A percentile compares a stretch with the other conserved stretches of the same genome.
Evolutionary conservation across 2,797 vertebrate species (phyloP).

Genomic region (Epinephelus awoara): DNA sequence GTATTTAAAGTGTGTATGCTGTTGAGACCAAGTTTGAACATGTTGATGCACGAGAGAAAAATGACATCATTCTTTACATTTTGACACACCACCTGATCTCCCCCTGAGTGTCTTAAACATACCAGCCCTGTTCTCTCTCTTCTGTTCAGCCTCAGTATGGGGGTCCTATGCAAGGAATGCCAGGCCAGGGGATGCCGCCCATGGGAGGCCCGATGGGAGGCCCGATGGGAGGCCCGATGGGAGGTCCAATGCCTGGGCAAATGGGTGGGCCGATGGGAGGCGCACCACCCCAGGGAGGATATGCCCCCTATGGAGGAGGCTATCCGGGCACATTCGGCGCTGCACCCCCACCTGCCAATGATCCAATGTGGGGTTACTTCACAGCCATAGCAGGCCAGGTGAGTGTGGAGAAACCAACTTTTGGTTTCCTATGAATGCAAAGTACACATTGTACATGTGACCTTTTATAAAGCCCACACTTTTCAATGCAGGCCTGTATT

Average conservation of each 20-base stretch:
- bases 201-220: conserved; percentile 59
- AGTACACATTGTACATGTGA: neutral
- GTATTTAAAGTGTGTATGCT: no score
- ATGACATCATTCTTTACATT: neutral
- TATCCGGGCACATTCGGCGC: conserved; percentile 80
- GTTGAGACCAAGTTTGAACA: conserved; percentile 1
- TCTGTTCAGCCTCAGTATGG: conserved; percentile 81
- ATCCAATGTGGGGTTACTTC: conserved; percentile 91
- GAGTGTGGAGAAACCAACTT: conserved; percentile 16
- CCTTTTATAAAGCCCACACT: neutral
- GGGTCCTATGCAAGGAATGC: conserved; percentile 85
- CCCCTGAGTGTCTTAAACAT: no score
- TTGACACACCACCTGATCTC: no score
- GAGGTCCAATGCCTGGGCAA: conserved; percentile 63
- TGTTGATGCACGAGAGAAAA: neutral
- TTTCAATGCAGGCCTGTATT: neutral
- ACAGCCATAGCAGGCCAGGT: conserved; percentile 91
- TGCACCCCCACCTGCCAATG: conserved; percentile 74
- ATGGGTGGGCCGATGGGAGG: conserved; percentile 77
- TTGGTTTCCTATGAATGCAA: no score
- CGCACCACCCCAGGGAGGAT: conserved; percentile 71
- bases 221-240: conserved; percentile 48
- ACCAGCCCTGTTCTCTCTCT: neutral
- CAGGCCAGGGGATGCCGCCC: conserved; percentile 81
- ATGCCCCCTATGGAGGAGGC: conserved; percentile 76